A percentile compares a stretch with the other conserved stretches of the same genome.
phyloP scores from a whole-genome alignment of 2,113 vertebrate genomes.

The Chaetops frenatus region DNA sequence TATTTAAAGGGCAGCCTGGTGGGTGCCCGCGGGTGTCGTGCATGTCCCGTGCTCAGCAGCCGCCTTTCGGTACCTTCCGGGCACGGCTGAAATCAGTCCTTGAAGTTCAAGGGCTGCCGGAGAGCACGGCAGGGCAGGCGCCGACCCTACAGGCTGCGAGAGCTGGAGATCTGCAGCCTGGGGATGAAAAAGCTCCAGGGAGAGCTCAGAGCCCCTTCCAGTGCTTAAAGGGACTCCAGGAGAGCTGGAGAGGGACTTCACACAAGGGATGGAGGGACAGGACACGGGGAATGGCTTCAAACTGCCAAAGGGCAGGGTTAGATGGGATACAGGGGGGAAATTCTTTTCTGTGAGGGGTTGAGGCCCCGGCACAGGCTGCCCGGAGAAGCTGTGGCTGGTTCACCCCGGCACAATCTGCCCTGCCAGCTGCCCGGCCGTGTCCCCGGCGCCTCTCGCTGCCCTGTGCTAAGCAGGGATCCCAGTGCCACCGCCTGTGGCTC shows the following conservation, averaged over 20 bases:
- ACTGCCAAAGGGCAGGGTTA: background rate
- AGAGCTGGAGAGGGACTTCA: background rate
- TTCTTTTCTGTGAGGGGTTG: background rate
- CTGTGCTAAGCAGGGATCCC: background rate
- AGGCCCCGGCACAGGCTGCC: background rate
- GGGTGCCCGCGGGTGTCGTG: background rate
- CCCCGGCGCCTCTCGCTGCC: background rate
- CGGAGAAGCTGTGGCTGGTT: background rate
- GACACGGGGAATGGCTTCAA: background rate
- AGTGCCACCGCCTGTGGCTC: background rate
- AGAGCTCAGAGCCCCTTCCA: background rate
- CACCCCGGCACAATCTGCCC: fast-evolving
- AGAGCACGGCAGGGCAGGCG: fast-evolving
- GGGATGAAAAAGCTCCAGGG: background rate
- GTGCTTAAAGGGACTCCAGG: background rate
- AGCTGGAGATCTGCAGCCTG: background rate
- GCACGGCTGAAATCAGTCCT: background rate
- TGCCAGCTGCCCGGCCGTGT: background rate
- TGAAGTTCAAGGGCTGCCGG: background rate
- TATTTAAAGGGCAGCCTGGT: background rate
- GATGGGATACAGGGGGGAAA: fast-evolving
- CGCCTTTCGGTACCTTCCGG: background rate
- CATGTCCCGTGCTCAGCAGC: background rate
- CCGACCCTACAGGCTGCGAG: background rate
- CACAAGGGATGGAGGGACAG: background rate